Evolutionary conservation across 2,888 invertebrate genomes (phyloP).

Genomic region (Mamestra brassicae): DNA sequence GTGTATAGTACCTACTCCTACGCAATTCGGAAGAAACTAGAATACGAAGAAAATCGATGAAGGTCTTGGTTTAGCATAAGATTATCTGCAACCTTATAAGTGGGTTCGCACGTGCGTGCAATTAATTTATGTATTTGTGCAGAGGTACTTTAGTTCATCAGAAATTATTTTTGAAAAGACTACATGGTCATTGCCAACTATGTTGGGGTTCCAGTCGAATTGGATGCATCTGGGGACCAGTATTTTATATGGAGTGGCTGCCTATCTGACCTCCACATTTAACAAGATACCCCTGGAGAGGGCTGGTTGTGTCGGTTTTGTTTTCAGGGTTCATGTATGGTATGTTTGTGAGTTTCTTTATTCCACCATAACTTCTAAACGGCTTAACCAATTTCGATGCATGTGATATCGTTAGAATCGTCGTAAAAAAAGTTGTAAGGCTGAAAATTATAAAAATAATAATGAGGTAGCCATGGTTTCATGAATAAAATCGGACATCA

Average conservation of each 20-base stretch:
- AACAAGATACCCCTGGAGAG: neutral
- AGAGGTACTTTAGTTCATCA: neutral
- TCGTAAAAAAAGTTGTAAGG: too few species aligned
- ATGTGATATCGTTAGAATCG: too few species aligned
- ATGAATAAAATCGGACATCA: too few species aligned
- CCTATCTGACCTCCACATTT: neutral
- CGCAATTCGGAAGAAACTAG: neutral
- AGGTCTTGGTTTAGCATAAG: neutral
- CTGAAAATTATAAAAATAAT: too few species aligned
- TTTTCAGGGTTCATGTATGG: too few species aligned
- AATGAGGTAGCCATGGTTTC: too few species aligned
- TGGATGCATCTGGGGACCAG: neutral
- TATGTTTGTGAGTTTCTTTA: too few species aligned
- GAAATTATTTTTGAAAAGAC: neutral
- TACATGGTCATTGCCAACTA: too few species aligned
- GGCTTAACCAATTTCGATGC: too few species aligned
- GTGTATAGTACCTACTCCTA: too few species aligned
- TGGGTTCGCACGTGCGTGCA: constrained; percentile 1
- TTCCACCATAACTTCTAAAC: too few species aligned
- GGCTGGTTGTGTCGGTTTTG: neutral
- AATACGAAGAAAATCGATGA: neutral
- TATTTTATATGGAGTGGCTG: neutral
- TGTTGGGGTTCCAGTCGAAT: neutral
- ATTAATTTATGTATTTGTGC: constrained; percentile 14
- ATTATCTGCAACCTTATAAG: constrained; percentile 16